Conservation (phyloP, 2,797 vertebrate genomes). For the Kryptolebias ocellatus region DNA sequence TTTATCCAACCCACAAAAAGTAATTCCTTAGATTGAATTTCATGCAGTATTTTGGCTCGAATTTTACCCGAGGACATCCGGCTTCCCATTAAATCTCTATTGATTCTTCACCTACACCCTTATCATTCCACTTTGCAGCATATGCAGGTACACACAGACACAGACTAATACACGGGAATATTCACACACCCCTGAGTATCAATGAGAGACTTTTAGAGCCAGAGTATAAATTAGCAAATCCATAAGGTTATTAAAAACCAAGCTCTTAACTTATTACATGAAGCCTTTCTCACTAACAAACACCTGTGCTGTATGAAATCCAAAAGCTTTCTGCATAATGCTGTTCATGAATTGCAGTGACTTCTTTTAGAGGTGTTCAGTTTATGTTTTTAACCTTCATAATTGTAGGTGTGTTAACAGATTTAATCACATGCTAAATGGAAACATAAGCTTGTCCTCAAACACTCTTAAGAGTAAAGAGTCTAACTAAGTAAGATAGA, state of each 20-base stretch:
- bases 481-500: neutral
- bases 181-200: slow-evolving; percentile 35
- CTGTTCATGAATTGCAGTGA: slow-evolving; percentile 24
- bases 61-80: slow-evolving; percentile 67
- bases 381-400: neutral
- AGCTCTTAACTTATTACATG: slow-evolving; percentile 68
- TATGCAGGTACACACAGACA: slow-evolving; percentile 42
- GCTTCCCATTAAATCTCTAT: slow-evolving; percentile 67
- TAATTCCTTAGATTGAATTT: slow-evolving; percentile 48
- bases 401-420: neutral
- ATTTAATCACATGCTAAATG: neutral
- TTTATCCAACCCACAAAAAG: slow-evolving; percentile 22
- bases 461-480: neutral
- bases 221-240: slow-evolving; percentile 75
- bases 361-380: slow-evolving; percentile 1
- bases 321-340: slow-evolving; percentile 63
- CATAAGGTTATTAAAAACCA: slow-evolving; percentile 80
- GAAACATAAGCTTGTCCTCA: neutral
- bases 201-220: slow-evolving; percentile 54
- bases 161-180: slow-evolving; percentile 35
- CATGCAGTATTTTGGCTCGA: slow-evolving; percentile 50
- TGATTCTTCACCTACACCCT: slow-evolving; percentile 57
- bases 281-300: slow-evolving; percentile 73
- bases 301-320: slow-evolving; percentile 83
- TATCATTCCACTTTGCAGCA: slow-evolving; percentile 59